phyloP scores from a whole-genome alignment of 2,888 invertebrate genomes.

The Thumatha senex region DNA sequence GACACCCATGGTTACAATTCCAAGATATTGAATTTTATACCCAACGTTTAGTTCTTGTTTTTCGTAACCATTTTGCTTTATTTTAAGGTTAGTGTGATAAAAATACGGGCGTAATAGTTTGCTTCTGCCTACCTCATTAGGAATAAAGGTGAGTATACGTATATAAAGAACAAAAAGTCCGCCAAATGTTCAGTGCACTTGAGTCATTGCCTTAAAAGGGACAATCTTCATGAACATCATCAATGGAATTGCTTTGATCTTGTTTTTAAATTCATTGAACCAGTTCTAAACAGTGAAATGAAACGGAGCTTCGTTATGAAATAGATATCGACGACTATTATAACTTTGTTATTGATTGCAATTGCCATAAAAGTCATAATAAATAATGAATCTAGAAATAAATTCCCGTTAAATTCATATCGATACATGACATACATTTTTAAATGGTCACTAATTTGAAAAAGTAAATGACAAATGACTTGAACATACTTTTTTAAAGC shows the following conservation, averaged over 20 bases:
- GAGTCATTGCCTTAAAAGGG: background rate
- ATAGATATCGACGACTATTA: background rate
- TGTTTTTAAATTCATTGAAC: background rate
- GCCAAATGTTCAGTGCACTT: no score
- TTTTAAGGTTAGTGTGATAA: no score
- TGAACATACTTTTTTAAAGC: background rate
- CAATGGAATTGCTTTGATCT: background rate
- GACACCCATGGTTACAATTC: slow-evolving; percentile 13
- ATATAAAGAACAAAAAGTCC: no score
- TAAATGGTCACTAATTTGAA: background rate
- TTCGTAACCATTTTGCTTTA: slow-evolving; percentile 4
- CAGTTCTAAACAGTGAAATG: background rate
- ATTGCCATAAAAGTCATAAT: slow-evolving; percentile 3
- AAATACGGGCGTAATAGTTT: no score
- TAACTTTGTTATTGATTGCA: background rate
- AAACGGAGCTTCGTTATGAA: background rate
- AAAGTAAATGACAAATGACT: background rate
- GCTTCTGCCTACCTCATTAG: no score
- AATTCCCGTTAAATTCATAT: background rate
- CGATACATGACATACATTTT: background rate
- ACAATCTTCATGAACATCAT: background rate
- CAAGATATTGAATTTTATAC: slow-evolving; percentile 21
- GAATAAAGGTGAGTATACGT: no score
- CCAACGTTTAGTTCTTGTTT: slow-evolving; percentile 4
- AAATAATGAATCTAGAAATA: background rate